These are phyloP conservation scores for Nothocercus julius DNA, from an alignment of 2,113 vertebrate genomes.

Conservation along the genomic window DNA sequence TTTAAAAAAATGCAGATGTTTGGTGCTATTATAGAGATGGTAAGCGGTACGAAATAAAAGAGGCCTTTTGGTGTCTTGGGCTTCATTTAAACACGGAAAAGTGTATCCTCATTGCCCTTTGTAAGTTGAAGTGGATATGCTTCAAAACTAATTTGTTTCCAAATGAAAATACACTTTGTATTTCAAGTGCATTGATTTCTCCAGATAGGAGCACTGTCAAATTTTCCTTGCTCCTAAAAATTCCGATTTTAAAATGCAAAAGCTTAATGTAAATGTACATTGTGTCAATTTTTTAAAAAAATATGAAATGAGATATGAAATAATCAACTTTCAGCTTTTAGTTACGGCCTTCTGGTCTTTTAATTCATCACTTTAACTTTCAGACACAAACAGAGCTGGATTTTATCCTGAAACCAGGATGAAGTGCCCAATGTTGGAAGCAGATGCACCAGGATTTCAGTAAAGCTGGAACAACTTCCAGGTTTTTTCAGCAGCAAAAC, in stretches of 20 bases:
- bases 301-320: background rate
- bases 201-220: background rate
- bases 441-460: background rate
- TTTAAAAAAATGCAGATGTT: background rate
- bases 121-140: background rate
- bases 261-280: background rate
- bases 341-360: background rate
- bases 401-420: slow-evolving; percentile 1
- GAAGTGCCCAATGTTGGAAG: background rate
- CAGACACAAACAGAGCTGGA: background rate
- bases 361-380: background rate
- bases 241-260: background rate
- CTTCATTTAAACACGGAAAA: background rate
- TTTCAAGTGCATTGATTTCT: background rate
- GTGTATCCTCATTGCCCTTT: background rate
- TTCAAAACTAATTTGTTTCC: background rate
- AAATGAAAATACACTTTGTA: background rate
- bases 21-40: background rate
- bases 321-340: background rate
- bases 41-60: background rate
- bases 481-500: background rate
- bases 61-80: background rate
- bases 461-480: background rate
- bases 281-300: background rate
- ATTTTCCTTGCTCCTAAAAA: background rate